Conservation (phyloP, 2,797 vertebrate species). For the Avahi laniger region DNA sequence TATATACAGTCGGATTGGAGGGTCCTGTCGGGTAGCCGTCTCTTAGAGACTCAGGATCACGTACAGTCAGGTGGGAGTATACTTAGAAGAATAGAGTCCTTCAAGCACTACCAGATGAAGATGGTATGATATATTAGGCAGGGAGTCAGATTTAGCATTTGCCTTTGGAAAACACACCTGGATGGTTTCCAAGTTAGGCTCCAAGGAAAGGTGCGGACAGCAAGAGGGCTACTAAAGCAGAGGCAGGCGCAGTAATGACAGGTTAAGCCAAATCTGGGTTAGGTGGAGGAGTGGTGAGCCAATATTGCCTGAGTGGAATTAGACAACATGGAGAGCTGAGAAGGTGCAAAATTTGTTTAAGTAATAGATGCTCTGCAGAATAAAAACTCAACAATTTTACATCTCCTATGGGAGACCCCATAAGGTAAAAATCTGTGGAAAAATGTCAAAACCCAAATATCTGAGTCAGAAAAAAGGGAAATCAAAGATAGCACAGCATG, state of each 20-base stretch:
- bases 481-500: background rate
- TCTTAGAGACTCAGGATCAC: background rate
- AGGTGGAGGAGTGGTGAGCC: background rate
- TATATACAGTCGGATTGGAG: no score
- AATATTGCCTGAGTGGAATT: background rate
- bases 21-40: accelerated
- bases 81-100: background rate
- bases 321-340: background rate
- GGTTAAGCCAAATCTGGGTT: background rate
- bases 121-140: background rate
- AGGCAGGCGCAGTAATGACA: no score
- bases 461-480: background rate
- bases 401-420: background rate
- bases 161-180: background rate
- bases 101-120: background rate
- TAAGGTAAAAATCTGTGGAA: background rate
- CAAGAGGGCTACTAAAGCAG: background rate
- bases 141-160: background rate
- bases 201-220: background rate
- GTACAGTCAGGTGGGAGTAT: background rate
- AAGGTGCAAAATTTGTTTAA: background rate
- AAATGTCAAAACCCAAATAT: background rate
- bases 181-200: background rate
- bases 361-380: background rate
- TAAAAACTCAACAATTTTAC: background rate